Evolutionary conservation across 2,888 invertebrate genomes (phyloP).

Genomic region (Cryptocephalus primarius): DNA sequence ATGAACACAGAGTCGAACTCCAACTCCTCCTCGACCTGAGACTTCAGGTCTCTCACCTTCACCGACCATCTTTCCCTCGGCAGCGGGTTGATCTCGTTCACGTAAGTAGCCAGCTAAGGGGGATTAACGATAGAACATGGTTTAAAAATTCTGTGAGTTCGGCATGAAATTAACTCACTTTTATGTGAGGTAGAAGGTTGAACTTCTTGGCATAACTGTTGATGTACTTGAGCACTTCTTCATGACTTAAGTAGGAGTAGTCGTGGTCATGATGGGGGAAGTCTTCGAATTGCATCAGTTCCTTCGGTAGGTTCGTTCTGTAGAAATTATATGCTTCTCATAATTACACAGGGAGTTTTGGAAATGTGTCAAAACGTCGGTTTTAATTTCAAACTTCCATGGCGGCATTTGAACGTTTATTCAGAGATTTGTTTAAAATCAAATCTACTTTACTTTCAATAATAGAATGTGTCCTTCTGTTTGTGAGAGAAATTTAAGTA

Average conservation of each 20-base stretch:
- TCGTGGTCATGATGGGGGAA: slow-evolving; percentile 48
- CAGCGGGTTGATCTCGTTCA: slow-evolving; percentile 31
- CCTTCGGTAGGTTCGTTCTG: slow-evolving; percentile 66
- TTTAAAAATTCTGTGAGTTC: neutral
- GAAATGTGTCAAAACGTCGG: too few species aligned
- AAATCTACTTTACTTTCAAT: too few species aligned
- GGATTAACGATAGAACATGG: neutral
- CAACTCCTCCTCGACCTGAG: slow-evolving; percentile 38
- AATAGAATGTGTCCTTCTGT: too few species aligned
- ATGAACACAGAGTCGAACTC: slow-evolving; percentile 67
- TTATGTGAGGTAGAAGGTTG: slow-evolving; percentile 48
- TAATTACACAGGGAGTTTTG: too few species aligned
- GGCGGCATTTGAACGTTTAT: too few species aligned
- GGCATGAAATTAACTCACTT: slow-evolving; percentile 38
- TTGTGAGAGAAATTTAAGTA: too few species aligned
- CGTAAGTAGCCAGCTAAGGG: slow-evolving; percentile 24
- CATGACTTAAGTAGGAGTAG: slow-evolving; percentile 53
- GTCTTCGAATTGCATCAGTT: slow-evolving; percentile 68
- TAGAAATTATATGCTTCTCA: slow-evolving; percentile 6
- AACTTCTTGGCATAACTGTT: slow-evolving; percentile 54
- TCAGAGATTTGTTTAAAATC: too few species aligned
- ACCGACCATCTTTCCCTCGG: slow-evolving; percentile 48
- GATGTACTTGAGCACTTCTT: slow-evolving; percentile 60
- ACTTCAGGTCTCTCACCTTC: slow-evolving; percentile 42
- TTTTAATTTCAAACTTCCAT: too few species aligned